Percentiles rank a stretch among this genome's conserved stretches.
These are phyloP conservation scores for Centropristis striata DNA, from an alignment of 2,113 vertebrate species.

Conservation along the genomic window DNA sequence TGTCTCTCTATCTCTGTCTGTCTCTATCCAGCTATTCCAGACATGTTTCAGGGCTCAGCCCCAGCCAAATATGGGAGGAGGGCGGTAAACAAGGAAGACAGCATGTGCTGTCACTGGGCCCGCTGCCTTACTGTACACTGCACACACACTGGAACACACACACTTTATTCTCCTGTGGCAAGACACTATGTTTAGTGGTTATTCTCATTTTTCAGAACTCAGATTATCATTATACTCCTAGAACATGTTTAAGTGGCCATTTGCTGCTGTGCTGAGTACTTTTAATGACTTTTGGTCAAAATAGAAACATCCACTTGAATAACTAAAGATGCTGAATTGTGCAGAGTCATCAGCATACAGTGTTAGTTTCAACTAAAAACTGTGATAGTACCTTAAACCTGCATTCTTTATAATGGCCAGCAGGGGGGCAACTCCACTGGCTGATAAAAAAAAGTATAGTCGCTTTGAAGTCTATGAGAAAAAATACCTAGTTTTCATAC, in stretches of 20 bases:
- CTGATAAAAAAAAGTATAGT: too few species aligned
- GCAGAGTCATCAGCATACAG: background rate
- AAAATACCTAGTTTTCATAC: too few species aligned
- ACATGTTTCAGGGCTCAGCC: constrained; percentile 79
- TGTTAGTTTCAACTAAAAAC: background rate
- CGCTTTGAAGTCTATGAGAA: too few species aligned
- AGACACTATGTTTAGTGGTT: constrained; percentile 23
- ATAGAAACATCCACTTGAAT: background rate
- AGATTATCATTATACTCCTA: background rate
- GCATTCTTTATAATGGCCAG: too few species aligned
- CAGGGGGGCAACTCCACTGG: too few species aligned
- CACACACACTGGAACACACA: constrained; percentile 15
- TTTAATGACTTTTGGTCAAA: background rate
- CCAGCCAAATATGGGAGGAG: constrained; percentile 86
- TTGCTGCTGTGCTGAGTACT: background rate
- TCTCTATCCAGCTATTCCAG: constrained; percentile 82
- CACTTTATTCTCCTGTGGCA: background rate
- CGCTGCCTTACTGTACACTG: constrained; percentile 53
- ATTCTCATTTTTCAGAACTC: constrained; percentile 15
- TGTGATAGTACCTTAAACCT: background rate
- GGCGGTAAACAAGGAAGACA: constrained; percentile 74
- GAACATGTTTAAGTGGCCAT: background rate
- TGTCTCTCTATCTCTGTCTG: constrained; percentile 54
- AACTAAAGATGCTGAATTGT: background rate
- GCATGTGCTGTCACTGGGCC: constrained; percentile 52